These are phyloP conservation scores for Thripadectes ignobilis DNA, from an alignment of 2,797 vertebrate genomes.

Conservation along the genomic window DNA sequence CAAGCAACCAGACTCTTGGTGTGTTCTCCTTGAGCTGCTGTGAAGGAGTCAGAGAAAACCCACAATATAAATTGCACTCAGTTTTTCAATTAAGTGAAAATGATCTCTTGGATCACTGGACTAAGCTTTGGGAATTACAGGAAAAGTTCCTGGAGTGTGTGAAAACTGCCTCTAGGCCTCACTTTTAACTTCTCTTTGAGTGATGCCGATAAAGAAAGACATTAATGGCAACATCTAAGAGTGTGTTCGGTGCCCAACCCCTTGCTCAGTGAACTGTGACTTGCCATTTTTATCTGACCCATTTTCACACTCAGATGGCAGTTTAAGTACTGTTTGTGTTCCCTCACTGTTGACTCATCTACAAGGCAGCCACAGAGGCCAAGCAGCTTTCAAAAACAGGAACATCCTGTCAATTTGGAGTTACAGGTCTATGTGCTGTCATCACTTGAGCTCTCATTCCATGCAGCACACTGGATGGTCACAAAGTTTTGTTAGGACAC, in stretches of 20 bases:
- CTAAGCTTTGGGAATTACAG: neutral
- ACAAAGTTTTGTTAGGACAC: neutral
- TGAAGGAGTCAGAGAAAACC: neutral
- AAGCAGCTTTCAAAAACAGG: neutral
- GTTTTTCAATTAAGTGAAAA: neutral
- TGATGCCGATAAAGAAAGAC: neutral
- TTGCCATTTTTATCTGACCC: neutral
- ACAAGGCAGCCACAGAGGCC: neutral
- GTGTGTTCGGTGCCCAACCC: neutral
- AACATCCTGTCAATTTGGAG: conserved; percentile 9
- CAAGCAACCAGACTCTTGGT: neutral
- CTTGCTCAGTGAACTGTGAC: neutral
- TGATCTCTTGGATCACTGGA: neutral
- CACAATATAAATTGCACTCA: neutral
- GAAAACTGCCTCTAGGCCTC: neutral
- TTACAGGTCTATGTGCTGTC: neutral
- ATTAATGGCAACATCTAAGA: neutral
- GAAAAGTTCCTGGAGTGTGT: neutral
- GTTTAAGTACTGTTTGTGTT: conserved; percentile 15
- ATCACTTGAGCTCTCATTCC: neutral
- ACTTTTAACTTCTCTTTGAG: neutral
- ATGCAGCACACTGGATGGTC: neutral
- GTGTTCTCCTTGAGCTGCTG: neutral
- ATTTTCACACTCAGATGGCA: neutral
- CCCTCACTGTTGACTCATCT: neutral